Base-by-base conservation (phyloP, 1,140 invertebrate genomes). In the Listronotus bonariensis region DNA sequence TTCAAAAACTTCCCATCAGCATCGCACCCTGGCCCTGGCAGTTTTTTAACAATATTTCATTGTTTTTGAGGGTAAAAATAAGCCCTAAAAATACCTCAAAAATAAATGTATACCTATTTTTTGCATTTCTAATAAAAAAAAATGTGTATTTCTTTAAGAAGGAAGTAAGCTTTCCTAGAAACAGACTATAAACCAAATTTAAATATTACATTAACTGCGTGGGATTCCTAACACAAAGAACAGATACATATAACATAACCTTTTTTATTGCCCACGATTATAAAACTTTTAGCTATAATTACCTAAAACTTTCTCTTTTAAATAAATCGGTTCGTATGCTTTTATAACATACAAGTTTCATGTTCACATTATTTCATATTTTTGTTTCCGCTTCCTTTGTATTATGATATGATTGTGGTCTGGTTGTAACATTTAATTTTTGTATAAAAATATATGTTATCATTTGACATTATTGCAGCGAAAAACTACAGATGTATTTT, bases 291-390 rank as follows among this genome's bases (percentile, higher is more conserved):
- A 48, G 7, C 45, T 12, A 12, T 48, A 48, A 48, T 48, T 48
- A 48, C 11, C 15, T 26, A 6, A 48, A 48, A 48, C 45, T 48
- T 48, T 48, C 45, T 5, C 45, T 48, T 48, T 48, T 26, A 48
- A 48, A 48, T 20, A 48, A 48, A 48, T 48, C 11, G 45, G 20
- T 48, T 15, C 45, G 45, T 48, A 48, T 18, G 7, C 26, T 48
- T 48, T 48, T 18, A 48, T 12, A 48, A 48, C 45, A 48, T 43
- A 8, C 41, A 14, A 18, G 45, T 18, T 48, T 48, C 45, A 20
- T 48, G 45, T 48, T 48, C 45, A 48, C 45, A 48, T 48, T 48
- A 20, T 48, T 48, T 48, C 45, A 20, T 48, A 26, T 17, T 48
- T 20, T 48, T 48, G 18, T 48, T 48, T 48, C 45, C 45, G 18